Base-by-base conservation (phyloP, 2,797 vertebrate species). In the Tenualosa ilisha region DNA sequence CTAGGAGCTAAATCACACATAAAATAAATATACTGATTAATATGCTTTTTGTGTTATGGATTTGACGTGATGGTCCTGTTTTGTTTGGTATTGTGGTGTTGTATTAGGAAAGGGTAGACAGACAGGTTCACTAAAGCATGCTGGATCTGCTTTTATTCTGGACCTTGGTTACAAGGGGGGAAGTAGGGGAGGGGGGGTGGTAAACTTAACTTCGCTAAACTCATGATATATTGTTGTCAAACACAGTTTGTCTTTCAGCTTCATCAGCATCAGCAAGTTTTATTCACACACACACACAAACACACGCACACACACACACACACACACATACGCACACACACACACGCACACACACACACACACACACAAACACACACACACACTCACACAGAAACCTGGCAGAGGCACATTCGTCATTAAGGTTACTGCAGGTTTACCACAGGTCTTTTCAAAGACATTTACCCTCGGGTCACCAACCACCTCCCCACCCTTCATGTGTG, bases 281-380 rank as follows among this genome's bases (percentile, higher is more conserved):
- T 0, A 5, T 3, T 31, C 56, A 31, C 31, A 31, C 31, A 31
- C 31, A 31, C 31, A 31, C 31, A 31, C 31, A 31, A 31, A 31
- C 31, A 31, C 31, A 31, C 31, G 1, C 31, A 31, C 31, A 31
- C 31, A 31, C 31, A 31, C 31, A 31, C 31, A 31, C 31, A 31
- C 31, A 31, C 31, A 31, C 31, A 31, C 31, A 31, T 1, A 61
- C 59, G 82, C 83, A 50, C 72, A 46, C 22, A 50, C 54, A 20
- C 22, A 81, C 81, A 15, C n/a, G 53, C 56, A 7, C 50, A 75
- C 85, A 86, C 51, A 43, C 53, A 51, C 24, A 56, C 5, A 3
- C 61, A 83, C 81, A 46, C 65, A 72, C 65, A 72, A 31, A 72
- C 37, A 72, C 68, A 72, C 31, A 72, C 31, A 68, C 63, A 68